These are phyloP conservation scores for Leptopilina clavipes DNA, from an alignment of 1,140 invertebrate genomes.

Conservation along the genomic window DNA sequence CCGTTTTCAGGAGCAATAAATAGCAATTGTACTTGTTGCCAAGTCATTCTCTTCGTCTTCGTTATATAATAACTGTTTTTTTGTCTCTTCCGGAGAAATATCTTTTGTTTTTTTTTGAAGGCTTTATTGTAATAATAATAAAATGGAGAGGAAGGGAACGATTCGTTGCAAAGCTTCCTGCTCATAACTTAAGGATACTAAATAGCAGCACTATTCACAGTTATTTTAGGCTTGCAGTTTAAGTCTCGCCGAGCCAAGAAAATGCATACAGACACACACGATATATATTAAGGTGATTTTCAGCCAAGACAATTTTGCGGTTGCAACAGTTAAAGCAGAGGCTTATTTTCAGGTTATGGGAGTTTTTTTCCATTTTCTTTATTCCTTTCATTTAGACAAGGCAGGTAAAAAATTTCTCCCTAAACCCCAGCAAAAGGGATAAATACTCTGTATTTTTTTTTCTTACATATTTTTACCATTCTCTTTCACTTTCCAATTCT, in stretches of 20 bases:
- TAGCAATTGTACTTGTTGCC: constrained; percentile 35
- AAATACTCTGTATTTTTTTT: too few relatives aligned
- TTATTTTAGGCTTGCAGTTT: constrained; percentile 15
- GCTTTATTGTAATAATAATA: constrained; percentile 1
- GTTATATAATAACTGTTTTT: too few relatives aligned
- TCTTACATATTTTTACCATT: too few relatives aligned
- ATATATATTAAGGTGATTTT: constrained; percentile 22
- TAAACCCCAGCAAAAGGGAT: too few relatives aligned
- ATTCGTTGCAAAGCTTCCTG: constrained; percentile 22
- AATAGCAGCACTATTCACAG: constrained; percentile 21
- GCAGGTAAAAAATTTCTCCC: too few relatives aligned
- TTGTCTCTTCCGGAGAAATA: not conserved
- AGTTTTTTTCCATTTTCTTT: not conserved
- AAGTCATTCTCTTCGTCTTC: constrained; percentile 29
- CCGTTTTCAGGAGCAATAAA: not conserved
- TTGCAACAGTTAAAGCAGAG: not conserved
- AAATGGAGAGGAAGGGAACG: too few relatives aligned
- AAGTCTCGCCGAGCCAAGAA: not conserved
- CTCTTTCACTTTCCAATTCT: too few relatives aligned
- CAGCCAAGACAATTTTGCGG: not conserved
- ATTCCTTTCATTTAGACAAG: too few relatives aligned
- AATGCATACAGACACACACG: not conserved
- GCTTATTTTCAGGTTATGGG: not conserved
- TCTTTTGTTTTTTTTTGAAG: not conserved
- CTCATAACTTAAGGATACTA: constrained; percentile 7